Conservation (phyloP, 2,888 invertebrate species). For the Aquatica leii region DNA sequence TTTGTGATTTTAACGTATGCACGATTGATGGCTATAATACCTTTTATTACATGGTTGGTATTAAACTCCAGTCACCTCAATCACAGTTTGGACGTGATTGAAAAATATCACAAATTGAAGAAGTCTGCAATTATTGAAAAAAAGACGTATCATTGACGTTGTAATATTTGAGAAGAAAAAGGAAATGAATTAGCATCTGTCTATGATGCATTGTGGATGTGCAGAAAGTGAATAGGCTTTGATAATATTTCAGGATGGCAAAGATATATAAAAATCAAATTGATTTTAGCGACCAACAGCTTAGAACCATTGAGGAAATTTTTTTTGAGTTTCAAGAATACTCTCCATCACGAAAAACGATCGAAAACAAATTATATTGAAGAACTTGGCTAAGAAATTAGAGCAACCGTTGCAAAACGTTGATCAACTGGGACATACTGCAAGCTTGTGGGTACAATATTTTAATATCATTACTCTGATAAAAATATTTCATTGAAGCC, state of each 20-base stretch:
- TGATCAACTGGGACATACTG: too few relatives aligned
- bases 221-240: background rate
- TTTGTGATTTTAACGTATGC: constrained; percentile 1
- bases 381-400: too few relatives aligned
- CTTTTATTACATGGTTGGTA: background rate
- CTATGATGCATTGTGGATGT: too few relatives aligned
- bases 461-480: background rate
- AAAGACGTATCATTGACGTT: background rate
- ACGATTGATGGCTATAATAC: background rate
- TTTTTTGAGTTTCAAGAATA: too few relatives aligned
- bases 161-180: background rate
- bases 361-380: too few relatives aligned
- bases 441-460: background rate
- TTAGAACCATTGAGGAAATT: too few relatives aligned
- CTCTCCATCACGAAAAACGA: too few relatives aligned
- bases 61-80: background rate
- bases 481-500: background rate
- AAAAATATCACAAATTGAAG: background rate
- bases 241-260: background rate
- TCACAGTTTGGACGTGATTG: background rate
- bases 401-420: too few relatives aligned
- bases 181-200: background rate
- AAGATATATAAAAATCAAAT: background rate
- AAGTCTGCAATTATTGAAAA: background rate
- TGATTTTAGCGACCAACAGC: too few relatives aligned